Base-by-base conservation (phyloP, 2,113 vertebrate genomes). In the Melanerpes formicivorus region DNA sequence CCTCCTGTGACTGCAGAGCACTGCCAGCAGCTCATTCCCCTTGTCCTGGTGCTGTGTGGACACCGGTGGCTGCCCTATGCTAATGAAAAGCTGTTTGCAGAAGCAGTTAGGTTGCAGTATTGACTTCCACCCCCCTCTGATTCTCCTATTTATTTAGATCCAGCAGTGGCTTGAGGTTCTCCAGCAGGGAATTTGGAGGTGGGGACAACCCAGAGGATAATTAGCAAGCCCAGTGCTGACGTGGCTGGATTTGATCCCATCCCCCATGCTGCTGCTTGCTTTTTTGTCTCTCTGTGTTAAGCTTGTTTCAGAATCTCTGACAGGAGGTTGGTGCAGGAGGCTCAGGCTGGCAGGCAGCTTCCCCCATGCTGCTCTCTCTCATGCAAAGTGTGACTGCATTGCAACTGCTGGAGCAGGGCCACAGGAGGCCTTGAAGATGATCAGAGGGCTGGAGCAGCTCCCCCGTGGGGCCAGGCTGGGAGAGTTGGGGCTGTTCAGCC, bases 41-140 rank as follows among this genome's bases (percentile, higher is more conserved):
- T 90, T 64, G 74, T 63, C 50, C 30, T 48, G 90, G 58, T 69
- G 66, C 62, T 83, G 84, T 84, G 55, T 65, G 72, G 75, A 26
- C 50, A 15, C 75, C 4, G 37, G 26, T 1, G 34, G 59, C 81
- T 93, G 93, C 79, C 48, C 67, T 13, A 4, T 5, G 66, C 32
- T 30, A 76, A 90, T 86, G 87, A 84, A 88, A 94, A 95, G 73
- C 82, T 46, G 19, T 70, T 60, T 74, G 50, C 80, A 91, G 80
- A 15, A 95, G 75, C 58, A 64, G 74, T 55, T 82, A 55, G 42
- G 15, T 79, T 81, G 76, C 87, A 72, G 52, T 85, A 88, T 54
- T 72, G 84, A 63, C 80, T 84, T 59, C 66, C 72, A 1, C 21
- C 44, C 77, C 40, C 29, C 55, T 60, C 62, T 1, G 50, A 22